Evolutionary conservation across 2,113 vertebrate species (phyloP), one percentile per base, ranked within the genome.

Genomic region (Thamnophis sirtalis): DNA sequence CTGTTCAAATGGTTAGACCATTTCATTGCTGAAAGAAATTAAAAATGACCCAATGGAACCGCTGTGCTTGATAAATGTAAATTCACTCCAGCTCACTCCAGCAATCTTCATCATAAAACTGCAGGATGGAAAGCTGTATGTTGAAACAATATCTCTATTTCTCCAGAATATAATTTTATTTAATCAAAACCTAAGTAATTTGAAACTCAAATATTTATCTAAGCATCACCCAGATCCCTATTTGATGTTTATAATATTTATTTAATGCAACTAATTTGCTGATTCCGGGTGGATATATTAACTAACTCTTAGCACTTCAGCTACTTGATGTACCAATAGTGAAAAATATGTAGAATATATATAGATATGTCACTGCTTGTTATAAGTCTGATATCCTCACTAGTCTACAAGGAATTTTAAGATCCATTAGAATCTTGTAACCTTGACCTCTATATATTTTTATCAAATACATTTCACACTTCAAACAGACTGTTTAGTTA

Each of bases 31-130:
- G 63, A 88, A 91, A 33, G 86, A 84, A 60, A 53, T 91, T 93
- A 89, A 93, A 93, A 60, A 85, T 89, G 68, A 88, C 86, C 73
- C 84, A 90, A 85, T 87, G 84, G 84, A 85, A 60, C 87, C 60
- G 49, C 87, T 93, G 54, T 91, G 90, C 53, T 49, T 58, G 49
- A 55, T 85, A 91, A 93, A 84, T 91, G 53, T 91, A 91, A 93
- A 91, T 93, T 88, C 88, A 91, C 28, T 93, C 43, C 85, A 73
- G 13, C 53, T 43, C 90, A 53, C 84, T 90, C 86, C 53, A 88
- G n/a, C 63, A 84, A 48, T 91, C 73, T 90, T 55, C 21, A 50
- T 63, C 48, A 88, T 90, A 91, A 93, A 93, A 89, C 54, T 85
- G 9, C 19, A 55, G 87, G 38, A 89, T 91, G 33, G 85, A 86